A percentile compares a stretch with the other conserved stretches of the same genome.
These are phyloP conservation scores for Indicator indicator DNA, from an alignment of 2,113 vertebrate species.

Conservation along the genomic window DNA sequence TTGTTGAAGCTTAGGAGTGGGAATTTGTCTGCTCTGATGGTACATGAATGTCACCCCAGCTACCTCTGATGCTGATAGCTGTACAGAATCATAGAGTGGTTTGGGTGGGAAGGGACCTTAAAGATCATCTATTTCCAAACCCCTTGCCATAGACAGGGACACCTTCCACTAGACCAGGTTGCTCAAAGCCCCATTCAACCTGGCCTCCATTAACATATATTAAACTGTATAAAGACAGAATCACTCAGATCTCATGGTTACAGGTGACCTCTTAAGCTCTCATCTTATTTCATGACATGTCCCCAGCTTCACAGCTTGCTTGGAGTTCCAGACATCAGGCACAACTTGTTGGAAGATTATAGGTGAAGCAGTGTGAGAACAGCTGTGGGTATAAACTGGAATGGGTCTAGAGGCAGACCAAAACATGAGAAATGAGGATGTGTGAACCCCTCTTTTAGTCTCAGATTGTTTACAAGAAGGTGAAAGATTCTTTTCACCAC, in stretches of 20 bases:
- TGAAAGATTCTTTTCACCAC: neutral
- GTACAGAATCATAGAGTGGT: no score
- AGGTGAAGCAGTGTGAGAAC: neutral
- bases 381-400: neutral
- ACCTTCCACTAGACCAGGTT: neutral
- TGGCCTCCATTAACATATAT: no score
- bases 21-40: neutral
- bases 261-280: neutral
- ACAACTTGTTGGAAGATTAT: neutral
- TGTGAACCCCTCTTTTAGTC: neutral
- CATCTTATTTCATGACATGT: neutral
- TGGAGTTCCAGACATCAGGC: neutral
- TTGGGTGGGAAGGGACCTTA: no score
- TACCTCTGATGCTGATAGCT: neutral
- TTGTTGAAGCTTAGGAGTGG: neutral
- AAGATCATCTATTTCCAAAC: no score
- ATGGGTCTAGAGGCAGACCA: accelerated
- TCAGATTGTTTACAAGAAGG: neutral
- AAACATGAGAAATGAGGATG: neutral
- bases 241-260: neutral
- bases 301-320: neutral
- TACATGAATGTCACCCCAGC: neutral
- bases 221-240: no score
- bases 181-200: neutral
- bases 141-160: neutral